Conservation (phyloP, 2,113 vertebrate genomes). For the Natator depressus region DNA sequence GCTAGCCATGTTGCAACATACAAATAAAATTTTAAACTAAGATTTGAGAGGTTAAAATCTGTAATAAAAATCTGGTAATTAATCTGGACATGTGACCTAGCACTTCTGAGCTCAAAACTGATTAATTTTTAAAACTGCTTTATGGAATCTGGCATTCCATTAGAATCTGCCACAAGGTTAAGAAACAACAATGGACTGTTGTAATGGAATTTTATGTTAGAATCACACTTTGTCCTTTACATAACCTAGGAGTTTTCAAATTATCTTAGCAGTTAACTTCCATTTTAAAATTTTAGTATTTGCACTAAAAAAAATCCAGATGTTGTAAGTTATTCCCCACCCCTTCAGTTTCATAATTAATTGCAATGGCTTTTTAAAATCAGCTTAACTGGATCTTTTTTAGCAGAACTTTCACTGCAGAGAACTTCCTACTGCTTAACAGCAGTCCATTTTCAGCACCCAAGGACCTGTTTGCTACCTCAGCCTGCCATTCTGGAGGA, state of each 20-base stretch:
- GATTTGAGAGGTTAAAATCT: background rate
- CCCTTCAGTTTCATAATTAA: rapidly evolving
- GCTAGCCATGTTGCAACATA: background rate
- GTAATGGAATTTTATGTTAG: background rate
- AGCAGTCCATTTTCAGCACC: conserved; percentile 48
- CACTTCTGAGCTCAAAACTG: rapidly evolving
- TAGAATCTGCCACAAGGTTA: background rate
- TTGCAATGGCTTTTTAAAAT: background rate
- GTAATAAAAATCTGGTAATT: background rate
- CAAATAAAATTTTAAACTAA: background rate
- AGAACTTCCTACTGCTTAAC: background rate
- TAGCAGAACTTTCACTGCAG: background rate
- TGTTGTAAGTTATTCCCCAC: background rate
- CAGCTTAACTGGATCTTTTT: conserved; percentile 25
- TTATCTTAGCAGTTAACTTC: background rate
- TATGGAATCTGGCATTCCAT: background rate
- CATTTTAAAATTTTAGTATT: background rate
- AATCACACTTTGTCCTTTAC: background rate
- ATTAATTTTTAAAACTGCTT: background rate
- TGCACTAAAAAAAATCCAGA: background rate
- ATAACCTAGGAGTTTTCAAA: background rate
- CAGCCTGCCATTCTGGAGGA: conserved; percentile 66
- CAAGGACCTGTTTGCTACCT: conserved; percentile 67
- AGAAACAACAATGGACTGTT: background rate
- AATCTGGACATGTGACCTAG: background rate